phyloP scores from a whole-genome alignment of 2,113 vertebrate genomes.

The Strigops habroptila region DNA sequence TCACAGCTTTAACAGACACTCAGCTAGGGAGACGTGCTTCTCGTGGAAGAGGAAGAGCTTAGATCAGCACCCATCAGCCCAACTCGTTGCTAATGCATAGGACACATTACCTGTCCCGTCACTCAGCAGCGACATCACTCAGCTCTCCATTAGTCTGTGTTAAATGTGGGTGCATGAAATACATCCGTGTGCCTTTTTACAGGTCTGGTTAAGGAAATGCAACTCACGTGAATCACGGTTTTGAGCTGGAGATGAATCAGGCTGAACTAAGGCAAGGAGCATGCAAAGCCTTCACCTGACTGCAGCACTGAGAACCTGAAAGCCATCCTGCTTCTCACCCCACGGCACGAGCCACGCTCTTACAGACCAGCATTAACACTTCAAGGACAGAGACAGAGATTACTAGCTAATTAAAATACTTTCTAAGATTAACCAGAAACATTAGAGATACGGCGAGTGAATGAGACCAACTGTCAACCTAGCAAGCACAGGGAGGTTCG shows the following conservation, averaged over 20 bases:
- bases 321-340: neutral
- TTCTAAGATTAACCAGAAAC: neutral
- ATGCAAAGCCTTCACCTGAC: neutral
- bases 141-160: neutral
- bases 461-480: neutral
- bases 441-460: neutral
- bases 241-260: conserved; percentile 6
- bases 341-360: neutral
- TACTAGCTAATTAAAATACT: neutral
- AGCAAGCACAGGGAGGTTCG: neutral
- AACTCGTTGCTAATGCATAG: neutral
- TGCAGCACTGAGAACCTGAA: neutral
- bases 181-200: neutral
- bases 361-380: neutral
- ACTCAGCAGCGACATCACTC: neutral
- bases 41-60: neutral
- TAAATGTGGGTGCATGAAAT: neutral
- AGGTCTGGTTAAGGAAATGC: neutral
- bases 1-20: neutral
- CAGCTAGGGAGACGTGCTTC: neutral
- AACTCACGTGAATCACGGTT: neutral
- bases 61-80: neutral
- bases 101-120: neutral
- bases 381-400: neutral
- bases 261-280: neutral